These are phyloP conservation scores for Malacoctenus gilli DNA, from an alignment of 2,797 vertebrate genomes.

Conservation along the genomic window DNA sequence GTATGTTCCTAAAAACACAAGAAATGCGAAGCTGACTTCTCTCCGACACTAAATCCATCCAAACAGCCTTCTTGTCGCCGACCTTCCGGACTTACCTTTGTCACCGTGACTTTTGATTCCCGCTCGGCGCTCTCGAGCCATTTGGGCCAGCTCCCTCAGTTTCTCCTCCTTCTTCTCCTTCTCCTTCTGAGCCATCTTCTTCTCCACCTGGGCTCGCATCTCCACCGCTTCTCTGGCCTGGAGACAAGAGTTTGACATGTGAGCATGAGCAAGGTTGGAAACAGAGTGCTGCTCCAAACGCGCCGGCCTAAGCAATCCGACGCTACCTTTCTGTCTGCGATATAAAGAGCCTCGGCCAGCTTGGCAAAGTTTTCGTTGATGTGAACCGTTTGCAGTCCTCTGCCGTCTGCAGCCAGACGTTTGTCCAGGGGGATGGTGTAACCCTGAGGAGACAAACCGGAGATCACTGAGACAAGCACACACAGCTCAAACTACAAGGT, in stretches of 20 bases:
- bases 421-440: conserved; percentile 99
- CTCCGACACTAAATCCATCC: not conserved
- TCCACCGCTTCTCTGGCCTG: conserved; percentile 98
- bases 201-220: conserved; percentile 99
- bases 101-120: conserved; percentile 98
- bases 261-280: accelerated
- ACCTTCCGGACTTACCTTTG: conserved; percentile 82
- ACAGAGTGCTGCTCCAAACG: not conserved
- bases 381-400: conserved; percentile 96
- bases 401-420: conserved; percentile 93
- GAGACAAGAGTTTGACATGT: not conserved
- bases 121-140: conserved; percentile 94
- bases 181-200: conserved; percentile 99
- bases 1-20: not conserved
- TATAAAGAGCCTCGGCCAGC: conserved; percentile 95
- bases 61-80: not conserved
- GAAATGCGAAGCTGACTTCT: not conserved
- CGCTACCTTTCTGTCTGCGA: conserved; percentile 95
- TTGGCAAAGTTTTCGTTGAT: conserved; percentile 99
- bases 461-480: too few species aligned
- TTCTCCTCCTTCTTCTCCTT: conserved; percentile 99
- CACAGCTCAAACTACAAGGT: too few species aligned
- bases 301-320: not conserved
- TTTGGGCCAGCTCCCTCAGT: conserved; percentile 94
- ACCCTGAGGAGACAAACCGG: conserved; percentile 80